Conservation (phyloP, 2,113 vertebrate species). For the Podarcis raffonei region DNA sequence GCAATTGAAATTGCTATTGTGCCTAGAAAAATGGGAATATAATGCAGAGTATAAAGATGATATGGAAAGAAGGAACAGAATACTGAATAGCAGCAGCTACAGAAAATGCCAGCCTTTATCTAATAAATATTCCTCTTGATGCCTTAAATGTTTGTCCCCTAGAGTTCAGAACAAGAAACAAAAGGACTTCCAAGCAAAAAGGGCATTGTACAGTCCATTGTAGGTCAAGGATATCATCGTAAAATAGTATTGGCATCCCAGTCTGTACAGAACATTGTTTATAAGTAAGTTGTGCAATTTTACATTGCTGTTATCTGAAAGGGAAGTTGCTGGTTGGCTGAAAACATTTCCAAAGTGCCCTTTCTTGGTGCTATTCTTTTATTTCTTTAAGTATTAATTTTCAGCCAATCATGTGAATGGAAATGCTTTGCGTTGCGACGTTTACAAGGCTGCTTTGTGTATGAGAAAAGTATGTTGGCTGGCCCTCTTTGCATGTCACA, state of each 20-base stretch:
- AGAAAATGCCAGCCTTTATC: background rate
- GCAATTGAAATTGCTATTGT: background rate
- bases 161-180: constrained; percentile 96
- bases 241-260: constrained; percentile 97
- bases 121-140: background rate
- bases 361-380: background rate
- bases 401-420: background rate
- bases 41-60: background rate
- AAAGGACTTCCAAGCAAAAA: constrained; percentile 98
- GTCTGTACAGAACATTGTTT: constrained; percentile 91
- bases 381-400: background rate
- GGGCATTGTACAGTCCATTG: constrained; percentile 96
- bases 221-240: constrained; percentile 96
- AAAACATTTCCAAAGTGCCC: background rate
- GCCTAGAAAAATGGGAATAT: background rate
- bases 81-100: background rate
- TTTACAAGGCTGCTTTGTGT: background rate
- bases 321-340: background rate
- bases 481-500: background rate
- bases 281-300: constrained; percentile 84
- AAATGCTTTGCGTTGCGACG: background rate
- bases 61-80: background rate
- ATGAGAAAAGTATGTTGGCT: constrained; percentile 26
- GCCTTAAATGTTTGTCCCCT: constrained; percentile 48
- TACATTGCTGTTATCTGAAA: background rate